phyloP scores from a whole-genome alignment of 35 echinoderm and acorn worm species.

The Apostichopus californicus region DNA sequence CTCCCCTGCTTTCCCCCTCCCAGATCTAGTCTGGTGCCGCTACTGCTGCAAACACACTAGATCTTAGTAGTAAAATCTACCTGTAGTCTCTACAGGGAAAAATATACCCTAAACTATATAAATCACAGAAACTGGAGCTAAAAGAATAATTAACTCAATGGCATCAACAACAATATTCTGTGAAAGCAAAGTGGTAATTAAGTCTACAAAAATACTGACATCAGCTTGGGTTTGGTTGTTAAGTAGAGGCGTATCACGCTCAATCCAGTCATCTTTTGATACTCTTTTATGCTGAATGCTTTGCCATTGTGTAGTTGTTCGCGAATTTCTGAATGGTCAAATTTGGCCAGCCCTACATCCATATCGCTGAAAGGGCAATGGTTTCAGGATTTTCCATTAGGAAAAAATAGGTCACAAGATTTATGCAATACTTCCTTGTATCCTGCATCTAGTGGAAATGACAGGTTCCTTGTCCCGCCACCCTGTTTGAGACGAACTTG shows the following conservation, averaged over 20 bases:
- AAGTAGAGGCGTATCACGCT: neutral
- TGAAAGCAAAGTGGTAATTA: no score
- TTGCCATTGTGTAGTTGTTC: neutral
- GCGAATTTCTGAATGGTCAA: neutral
- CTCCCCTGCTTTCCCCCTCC: no score
- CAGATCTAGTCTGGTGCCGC: no score
- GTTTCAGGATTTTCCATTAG: neutral
- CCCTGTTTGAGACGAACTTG: slow-evolving; percentile 2
- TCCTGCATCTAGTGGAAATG: neutral
- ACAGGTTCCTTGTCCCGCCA: neutral
- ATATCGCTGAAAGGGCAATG: neutral
- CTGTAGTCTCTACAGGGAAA: no score
- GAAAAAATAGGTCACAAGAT: neutral
- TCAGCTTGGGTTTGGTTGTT: neutral
- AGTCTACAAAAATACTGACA: no score
- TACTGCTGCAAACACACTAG: no score
- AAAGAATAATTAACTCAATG: no score
- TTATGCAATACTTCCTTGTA: neutral
- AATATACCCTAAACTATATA: no score
- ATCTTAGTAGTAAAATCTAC: no score
- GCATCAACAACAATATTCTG: no score
- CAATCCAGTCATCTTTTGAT: neutral
- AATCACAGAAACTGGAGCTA: no score
- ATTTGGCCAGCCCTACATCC: neutral
- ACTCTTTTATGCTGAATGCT: neutral